Conservation (phyloP, 2,797 vertebrate species). For the Tinamus major region DNA sequence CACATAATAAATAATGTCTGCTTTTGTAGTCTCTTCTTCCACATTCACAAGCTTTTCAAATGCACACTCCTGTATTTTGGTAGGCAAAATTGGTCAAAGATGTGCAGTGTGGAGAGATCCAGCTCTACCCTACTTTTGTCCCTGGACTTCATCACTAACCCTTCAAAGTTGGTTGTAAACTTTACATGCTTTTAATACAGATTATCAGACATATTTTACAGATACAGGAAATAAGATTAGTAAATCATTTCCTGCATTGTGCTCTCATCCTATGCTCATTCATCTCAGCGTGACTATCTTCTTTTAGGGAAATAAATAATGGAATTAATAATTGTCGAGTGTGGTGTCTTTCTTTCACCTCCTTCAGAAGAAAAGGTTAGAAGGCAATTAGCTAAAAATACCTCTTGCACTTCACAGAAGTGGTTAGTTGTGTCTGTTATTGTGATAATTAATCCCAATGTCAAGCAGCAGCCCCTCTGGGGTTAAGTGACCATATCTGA, state of each 20-base stretch:
- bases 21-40: background rate
- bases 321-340: background rate
- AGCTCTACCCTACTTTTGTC: background rate
- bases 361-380: background rate
- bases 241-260: background rate
- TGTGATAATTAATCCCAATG: background rate
- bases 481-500: background rate
- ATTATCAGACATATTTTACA: slow-evolving; percentile 14
- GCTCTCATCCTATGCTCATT: background rate
- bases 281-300: background rate
- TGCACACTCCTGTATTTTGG: background rate
- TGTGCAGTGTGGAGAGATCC: background rate
- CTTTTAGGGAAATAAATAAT: background rate
- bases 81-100: background rate
- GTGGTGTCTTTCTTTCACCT: background rate
- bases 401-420: background rate
- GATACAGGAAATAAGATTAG: background rate
- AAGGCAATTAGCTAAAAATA: background rate
- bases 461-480: background rate
- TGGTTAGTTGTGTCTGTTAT: background rate
- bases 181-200: background rate
- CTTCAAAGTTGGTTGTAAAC: background rate
- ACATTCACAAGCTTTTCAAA: background rate
- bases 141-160: background rate
- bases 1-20: background rate